phyloP scores from a whole-genome alignment of 2,888 invertebrate genomes.

The Cosmia trapezina region DNA sequence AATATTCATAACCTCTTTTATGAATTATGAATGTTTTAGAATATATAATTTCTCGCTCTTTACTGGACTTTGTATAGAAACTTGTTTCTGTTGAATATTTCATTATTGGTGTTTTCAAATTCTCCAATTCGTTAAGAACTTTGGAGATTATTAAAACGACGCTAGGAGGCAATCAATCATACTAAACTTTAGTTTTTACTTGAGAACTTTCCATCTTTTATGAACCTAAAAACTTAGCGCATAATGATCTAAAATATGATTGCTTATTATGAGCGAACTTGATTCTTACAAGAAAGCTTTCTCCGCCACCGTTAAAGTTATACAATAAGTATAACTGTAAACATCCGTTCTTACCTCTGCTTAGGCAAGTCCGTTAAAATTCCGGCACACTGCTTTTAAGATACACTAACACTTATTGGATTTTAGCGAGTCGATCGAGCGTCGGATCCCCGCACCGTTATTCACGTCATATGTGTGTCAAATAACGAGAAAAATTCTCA shows the following conservation, averaged over 20 bases:
- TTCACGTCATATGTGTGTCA: constrained; percentile 89
- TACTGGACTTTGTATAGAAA: constrained; percentile 66
- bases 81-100: constrained; percentile 66
- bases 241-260: constrained; percentile 49
- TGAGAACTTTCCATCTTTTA: constrained; percentile 45
- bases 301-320: constrained; percentile 81
- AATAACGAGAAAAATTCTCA: constrained; percentile 83
- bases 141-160: constrained; percentile 31
- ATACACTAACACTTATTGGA: constrained; percentile 87
- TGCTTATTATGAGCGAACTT: constrained; percentile 60
- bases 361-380: constrained; percentile 89
- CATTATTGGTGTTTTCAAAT: constrained; percentile 39
- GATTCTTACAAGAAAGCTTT: constrained; percentile 75
- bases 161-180: constrained; percentile 37
- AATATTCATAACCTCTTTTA: constrained; percentile 77
- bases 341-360: constrained; percentile 88
- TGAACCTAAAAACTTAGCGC: constrained; percentile 21
- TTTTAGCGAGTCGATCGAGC: constrained; percentile 88
- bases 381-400: constrained; percentile 86
- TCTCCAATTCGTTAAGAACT: constrained; percentile 31
- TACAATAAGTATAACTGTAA: constrained; percentile 89
- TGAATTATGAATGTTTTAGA: constrained; percentile 72
- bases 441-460: constrained; percentile 87
- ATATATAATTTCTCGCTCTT: constrained; percentile 67
- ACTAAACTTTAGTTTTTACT: constrained; percentile 19